A percentile compares a stretch with the other conserved stretches of the same genome.
phyloP scores from a whole-genome alignment of 2,888 invertebrate genomes.

The Tetragonula carbonaria region DNA sequence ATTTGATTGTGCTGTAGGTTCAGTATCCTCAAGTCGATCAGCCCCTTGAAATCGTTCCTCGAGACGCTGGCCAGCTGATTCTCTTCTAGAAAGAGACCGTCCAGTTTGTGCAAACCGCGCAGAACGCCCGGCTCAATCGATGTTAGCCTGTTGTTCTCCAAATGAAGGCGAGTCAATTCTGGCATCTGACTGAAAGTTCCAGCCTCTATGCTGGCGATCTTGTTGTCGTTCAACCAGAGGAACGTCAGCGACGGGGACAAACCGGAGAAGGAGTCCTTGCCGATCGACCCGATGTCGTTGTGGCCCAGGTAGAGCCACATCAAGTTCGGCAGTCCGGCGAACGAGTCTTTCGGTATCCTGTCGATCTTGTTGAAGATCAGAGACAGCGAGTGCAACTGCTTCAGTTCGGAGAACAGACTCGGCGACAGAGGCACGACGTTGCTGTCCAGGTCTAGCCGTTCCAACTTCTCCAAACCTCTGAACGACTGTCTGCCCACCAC shows the following conservation, averaged over 20 bases:
- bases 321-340: slow-evolving; percentile 80
- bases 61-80: slow-evolving; percentile 81
- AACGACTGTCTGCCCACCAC: slow-evolving; percentile 53
- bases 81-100: slow-evolving; percentile 81
- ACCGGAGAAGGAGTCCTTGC: slow-evolving; percentile 66
- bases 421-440: slow-evolving; percentile 72
- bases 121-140: slow-evolving; percentile 76
- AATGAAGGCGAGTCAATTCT: slow-evolving; percentile 78
- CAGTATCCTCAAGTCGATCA: slow-evolving; percentile 80
- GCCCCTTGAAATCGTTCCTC: slow-evolving; percentile 81
- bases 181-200: slow-evolving; percentile 80
- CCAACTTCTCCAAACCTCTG: slow-evolving; percentile 56
- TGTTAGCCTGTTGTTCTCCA: slow-evolving; percentile 82
- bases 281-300: slow-evolving; percentile 80
- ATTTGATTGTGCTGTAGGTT: slow-evolving; percentile 81
- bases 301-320: slow-evolving; percentile 82
- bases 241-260: slow-evolving; percentile 39
- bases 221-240: slow-evolving; percentile 82
- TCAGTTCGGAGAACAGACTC: slow-evolving; percentile 80
- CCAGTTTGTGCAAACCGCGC: slow-evolving; percentile 76
- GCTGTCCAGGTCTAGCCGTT: slow-evolving; percentile 57
- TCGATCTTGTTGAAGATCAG: slow-evolving; percentile 81
- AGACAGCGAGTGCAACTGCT: slow-evolving; percentile 80
- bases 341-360: slow-evolving; percentile 81
- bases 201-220: slow-evolving; percentile 79